Percentiles rank a stretch among this genome's conserved stretches.
Conservation (phyloP, 2,797 vertebrate species). For the Mormyrus hasselquistii region DNA sequence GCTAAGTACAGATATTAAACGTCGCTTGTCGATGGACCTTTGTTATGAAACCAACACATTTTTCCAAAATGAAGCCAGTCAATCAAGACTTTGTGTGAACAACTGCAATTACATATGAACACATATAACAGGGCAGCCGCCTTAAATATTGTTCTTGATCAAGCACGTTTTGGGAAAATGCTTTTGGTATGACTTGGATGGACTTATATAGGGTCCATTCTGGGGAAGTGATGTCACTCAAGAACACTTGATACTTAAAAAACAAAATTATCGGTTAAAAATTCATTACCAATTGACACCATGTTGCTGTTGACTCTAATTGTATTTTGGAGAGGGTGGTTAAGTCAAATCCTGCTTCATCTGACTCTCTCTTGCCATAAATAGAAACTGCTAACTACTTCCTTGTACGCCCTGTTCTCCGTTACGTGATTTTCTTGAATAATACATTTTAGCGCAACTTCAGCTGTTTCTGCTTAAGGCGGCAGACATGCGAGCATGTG, state of each 20-base stretch:
- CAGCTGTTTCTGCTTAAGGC: background rate
- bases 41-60: background rate
- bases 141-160: background rate
- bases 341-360: background rate
- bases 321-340: background rate
- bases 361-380: background rate
- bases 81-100: background rate
- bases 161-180: background rate
- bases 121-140: background rate
- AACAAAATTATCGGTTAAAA: background rate
- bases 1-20: background rate
- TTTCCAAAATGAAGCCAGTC: background rate
- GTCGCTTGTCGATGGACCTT: background rate
- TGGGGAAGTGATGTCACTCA: background rate
- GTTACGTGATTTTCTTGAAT: background rate
- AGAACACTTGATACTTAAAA: background rate
- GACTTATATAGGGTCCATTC: background rate
- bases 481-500: background rate
- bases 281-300: background rate
- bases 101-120: background rate
- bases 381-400: background rate
- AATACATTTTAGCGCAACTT: background rate
- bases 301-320: background rate
- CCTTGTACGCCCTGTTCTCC: background rate
- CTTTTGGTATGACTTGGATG: background rate